These are phyloP conservation scores for Leucophora obtusa DNA, from an alignment of 2,888 invertebrate genomes.

Conservation along the genomic window DNA sequence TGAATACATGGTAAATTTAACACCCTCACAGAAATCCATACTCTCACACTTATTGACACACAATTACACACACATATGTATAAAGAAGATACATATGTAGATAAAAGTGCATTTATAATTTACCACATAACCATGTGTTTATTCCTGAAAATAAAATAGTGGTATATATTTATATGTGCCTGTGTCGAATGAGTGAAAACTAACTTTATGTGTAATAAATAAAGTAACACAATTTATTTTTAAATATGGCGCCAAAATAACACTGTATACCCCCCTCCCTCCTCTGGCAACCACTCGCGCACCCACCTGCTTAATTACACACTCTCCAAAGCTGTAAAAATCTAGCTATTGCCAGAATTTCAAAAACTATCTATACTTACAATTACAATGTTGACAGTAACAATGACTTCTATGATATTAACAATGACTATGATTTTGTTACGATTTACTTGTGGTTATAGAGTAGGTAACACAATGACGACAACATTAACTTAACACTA, in stretches of 20 bases:
- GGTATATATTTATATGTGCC: slow-evolving; percentile 1
- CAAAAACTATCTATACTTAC: background rate
- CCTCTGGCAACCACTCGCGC: background rate
- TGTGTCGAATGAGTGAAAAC: slow-evolving; percentile 14
- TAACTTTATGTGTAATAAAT: background rate
- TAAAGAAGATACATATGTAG: background rate
- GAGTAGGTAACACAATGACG: slow-evolving; percentile 28
- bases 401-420: background rate
- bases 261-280: background rate
- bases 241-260: background rate
- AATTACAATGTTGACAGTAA: background rate
- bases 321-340: background rate
- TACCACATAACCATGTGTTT: slow-evolving; percentile 47
- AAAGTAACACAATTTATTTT: background rate
- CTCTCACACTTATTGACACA: slow-evolving; percentile 4
- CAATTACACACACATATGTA: background rate
- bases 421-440: slow-evolving; percentile 19
- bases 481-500: slow-evolving; percentile 42
- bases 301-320: background rate
- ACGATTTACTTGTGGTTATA: slow-evolving; percentile 11
- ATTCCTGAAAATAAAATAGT: slow-evolving; percentile 21
- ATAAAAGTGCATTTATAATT: slow-evolving; percentile 27
- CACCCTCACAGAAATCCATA: background rate
- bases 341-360: background rate
- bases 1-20: slow-evolving; percentile 20